These are phyloP conservation scores for Ochropleura plecta DNA, from an alignment of 2,888 invertebrate genomes.

Conservation along the genomic window DNA sequence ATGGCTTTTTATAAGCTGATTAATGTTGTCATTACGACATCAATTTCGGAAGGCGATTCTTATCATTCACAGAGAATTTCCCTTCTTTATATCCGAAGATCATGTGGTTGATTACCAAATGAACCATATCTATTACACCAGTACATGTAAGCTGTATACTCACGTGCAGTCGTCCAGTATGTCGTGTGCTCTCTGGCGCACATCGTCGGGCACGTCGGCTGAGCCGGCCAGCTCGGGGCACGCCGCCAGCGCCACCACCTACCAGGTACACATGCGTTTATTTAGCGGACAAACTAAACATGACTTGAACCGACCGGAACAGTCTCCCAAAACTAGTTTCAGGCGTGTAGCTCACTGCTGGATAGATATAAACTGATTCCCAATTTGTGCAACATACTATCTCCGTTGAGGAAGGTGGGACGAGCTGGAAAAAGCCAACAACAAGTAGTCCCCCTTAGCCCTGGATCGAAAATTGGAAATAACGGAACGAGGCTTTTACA, in stretches of 20 bases:
- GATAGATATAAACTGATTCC: no score
- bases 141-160: constrained; percentile 49
- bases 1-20: background rate
- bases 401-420: no score
- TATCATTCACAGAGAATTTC: background rate
- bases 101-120: background rate
- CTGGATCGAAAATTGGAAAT: no score
- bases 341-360: no score
- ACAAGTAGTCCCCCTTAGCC: no score
- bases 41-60: background rate
- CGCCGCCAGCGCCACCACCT: constrained; percentile 92
- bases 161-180: constrained; percentile 93
- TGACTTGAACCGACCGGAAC: background rate
- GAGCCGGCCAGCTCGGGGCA: constrained; percentile 91
- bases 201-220: constrained; percentile 94
- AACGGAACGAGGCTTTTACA: no score
- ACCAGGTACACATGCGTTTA: background rate
- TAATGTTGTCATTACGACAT: background rate
- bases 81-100: background rate
- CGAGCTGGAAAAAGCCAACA: no score
- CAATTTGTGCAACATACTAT: no score
- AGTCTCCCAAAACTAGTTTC: no score
- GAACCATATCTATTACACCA: background rate
- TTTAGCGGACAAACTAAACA: background rate
- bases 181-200: constrained; percentile 92